A percentile compares a stretch with the other conserved stretches of the same genome.
Evolutionary conservation across 2,888 invertebrate genomes (phyloP).

Genomic region (Drosophila nr. fundita): DNA sequence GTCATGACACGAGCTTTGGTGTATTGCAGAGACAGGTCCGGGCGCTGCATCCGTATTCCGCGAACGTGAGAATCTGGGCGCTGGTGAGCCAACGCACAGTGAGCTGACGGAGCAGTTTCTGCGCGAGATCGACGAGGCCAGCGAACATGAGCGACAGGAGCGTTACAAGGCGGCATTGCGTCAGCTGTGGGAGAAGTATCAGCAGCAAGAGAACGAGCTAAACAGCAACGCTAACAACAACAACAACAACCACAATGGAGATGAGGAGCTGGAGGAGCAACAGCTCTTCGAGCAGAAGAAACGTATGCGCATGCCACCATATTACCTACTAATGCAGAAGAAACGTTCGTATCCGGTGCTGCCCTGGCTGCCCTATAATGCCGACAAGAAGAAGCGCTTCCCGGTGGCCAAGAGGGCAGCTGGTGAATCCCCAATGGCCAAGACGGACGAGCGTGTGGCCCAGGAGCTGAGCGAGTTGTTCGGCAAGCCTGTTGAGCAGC

Average conservation of each 20-base stretch:
- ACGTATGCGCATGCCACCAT: conserved; percentile 81
- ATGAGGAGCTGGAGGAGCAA: conserved; percentile 75
- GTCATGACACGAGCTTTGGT: conserved; percentile 31
- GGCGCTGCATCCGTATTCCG: conserved; percentile 80
- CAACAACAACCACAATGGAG: conserved; percentile 47
- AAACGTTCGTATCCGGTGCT: conserved; percentile 84
- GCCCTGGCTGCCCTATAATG: conserved; percentile 84
- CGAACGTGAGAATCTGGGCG: conserved; percentile 75
- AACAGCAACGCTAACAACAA: conserved; percentile 3
- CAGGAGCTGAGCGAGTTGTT: conserved; percentile 90
- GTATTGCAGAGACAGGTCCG: conserved; percentile 52
- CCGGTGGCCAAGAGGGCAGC: conserved; percentile 89
- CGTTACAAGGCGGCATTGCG: conserved; percentile 83
- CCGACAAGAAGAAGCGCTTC: conserved; percentile 87
- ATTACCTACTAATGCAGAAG: conserved; percentile 83
- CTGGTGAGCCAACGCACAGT: conserved; percentile 42
- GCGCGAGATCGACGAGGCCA: conserved; percentile 83
- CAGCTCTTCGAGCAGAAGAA: conserved; percentile 83
- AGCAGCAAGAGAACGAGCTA: conserved; percentile 82
- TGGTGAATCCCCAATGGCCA: conserved; percentile 80
- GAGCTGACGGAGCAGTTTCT: conserved; percentile 84
- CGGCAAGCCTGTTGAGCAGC: conserved; percentile 57
- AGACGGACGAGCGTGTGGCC: conserved; percentile 90
- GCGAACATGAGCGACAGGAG: conserved; percentile 82
- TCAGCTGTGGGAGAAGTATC: conserved; percentile 84